phyloP scores from a whole-genome alignment of 1,140 invertebrate species.

The Drosophila parabipectinata region DNA sequence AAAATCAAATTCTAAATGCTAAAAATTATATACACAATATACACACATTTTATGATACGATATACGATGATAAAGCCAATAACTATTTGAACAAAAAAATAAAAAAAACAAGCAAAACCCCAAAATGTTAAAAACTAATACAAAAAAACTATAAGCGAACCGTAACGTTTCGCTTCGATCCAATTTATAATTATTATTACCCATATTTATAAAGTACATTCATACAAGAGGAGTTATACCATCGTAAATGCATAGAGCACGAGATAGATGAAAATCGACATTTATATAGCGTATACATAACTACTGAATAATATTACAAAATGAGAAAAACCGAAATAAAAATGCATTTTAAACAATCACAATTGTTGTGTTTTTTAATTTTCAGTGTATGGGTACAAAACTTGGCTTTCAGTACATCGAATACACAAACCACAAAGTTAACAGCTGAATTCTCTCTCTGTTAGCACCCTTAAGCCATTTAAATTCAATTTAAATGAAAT shows the following conservation, averaged over 20 bases:
- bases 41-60: slow-evolving; percentile 40
- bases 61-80: slow-evolving; percentile 34
- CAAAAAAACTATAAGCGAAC: slow-evolving; percentile 34
- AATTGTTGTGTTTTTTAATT: neutral
- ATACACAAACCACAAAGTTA: neutral
- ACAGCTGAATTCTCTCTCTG: neutral
- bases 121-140: slow-evolving; percentile 39
- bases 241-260: slow-evolving; percentile 70
- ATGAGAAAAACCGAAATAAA: slow-evolving; percentile 56
- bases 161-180: slow-evolving; percentile 38
- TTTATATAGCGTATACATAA: slow-evolving; percentile 77
- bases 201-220: slow-evolving; percentile 68
- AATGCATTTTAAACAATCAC: slow-evolving; percentile 72
- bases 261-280: slow-evolving; percentile 53
- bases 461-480: neutral
- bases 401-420: neutral
- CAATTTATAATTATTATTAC: slow-evolving; percentile 63
- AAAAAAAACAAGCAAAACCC: slow-evolving; percentile 5
- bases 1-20: slow-evolving; percentile 76
- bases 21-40: slow-evolving; percentile 19
- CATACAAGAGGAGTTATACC: slow-evolving; percentile 69
- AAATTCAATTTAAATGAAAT: neutral
- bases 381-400: neutral
- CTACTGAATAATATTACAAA: slow-evolving; percentile 70
- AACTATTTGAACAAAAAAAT: slow-evolving; percentile 32